phyloP scores from a whole-genome alignment of 2,797 vertebrate genomes.

The Aphelocoma californica region DNA sequence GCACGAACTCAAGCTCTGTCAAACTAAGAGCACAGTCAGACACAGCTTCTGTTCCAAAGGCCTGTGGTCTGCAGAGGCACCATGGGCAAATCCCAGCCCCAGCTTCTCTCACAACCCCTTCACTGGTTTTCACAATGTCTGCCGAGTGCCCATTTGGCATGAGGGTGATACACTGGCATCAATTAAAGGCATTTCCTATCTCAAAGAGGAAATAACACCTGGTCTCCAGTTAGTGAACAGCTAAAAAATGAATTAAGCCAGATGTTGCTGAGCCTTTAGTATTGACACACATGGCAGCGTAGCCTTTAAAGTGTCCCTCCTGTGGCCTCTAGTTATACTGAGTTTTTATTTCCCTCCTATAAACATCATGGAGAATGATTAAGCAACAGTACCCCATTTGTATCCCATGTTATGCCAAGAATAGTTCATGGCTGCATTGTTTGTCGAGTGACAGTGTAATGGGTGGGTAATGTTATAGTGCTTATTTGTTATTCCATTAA shows the following conservation, averaged over 20 bases:
- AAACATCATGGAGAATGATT: slow-evolving; percentile 29
- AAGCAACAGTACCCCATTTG: background rate
- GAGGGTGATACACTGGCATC: background rate
- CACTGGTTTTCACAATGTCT: background rate
- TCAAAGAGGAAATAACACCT: slow-evolving; percentile 52
- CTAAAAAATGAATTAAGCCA: slow-evolving; percentile 51
- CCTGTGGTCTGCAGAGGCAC: background rate
- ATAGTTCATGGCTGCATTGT: background rate
- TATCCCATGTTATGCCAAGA: background rate
- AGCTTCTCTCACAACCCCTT: background rate
- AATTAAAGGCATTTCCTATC: slow-evolving; percentile 29
- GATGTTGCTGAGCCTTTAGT: slow-evolving; percentile 24
- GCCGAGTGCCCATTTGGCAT: background rate
- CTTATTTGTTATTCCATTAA: background rate
- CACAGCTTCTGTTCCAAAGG: background rate
- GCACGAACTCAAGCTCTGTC: background rate
- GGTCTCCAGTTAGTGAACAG: slow-evolving; percentile 57
- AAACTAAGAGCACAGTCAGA: background rate
- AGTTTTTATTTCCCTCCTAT: slow-evolving; percentile 51
- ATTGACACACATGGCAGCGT: slow-evolving; percentile 33
- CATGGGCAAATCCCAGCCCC: background rate
- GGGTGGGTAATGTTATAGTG: background rate
- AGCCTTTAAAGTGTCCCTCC: slow-evolving; percentile 52
- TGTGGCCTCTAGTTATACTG: slow-evolving; percentile 15
- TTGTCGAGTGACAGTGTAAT: background rate